Evolutionary conservation across 1,140 invertebrate genomes (phyloP).

Genomic region (Diachasma alloeum): DNA sequence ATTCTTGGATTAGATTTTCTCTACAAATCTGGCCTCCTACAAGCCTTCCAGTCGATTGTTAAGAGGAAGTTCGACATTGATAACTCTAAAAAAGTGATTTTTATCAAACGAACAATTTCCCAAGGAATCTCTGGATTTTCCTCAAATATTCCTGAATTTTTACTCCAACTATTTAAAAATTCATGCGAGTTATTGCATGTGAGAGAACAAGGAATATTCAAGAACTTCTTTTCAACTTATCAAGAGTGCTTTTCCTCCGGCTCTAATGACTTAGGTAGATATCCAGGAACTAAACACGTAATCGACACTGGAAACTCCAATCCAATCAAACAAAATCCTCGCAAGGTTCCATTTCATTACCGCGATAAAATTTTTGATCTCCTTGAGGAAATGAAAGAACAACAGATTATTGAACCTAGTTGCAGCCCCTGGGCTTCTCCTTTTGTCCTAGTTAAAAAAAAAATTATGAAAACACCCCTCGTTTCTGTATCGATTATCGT

Average conservation of each 20-base stretch:
- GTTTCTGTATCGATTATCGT: constrained; percentile 64
- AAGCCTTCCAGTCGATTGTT: neutral
- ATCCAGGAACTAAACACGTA: neutral
- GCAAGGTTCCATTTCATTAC: too few relatives aligned
- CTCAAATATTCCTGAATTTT: neutral
- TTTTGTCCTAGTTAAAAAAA: neutral
- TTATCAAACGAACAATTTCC: neutral
- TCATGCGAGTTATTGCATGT: neutral
- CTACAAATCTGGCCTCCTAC: neutral
- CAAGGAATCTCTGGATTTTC: neutral
- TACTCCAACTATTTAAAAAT: neutral
- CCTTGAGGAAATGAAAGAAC: too few relatives aligned
- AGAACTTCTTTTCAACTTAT: neutral
- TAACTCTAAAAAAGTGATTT: neutral
- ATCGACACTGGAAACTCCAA: constrained; percentile 3
- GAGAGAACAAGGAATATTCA: neutral
- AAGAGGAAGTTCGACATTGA: neutral
- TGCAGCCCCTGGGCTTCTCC: too few relatives aligned
- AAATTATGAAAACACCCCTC: constrained; percentile 59
- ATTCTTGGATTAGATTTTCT: constrained; percentile 7
- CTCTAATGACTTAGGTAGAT: too few relatives aligned
- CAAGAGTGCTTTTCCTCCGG: neutral
- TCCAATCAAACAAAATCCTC: constrained; percentile 13
- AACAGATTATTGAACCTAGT: too few relatives aligned
- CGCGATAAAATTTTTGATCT: too few relatives aligned